phyloP scores from a whole-genome alignment of 2,113 vertebrate species.

The Tachysurus vachellii region DNA sequence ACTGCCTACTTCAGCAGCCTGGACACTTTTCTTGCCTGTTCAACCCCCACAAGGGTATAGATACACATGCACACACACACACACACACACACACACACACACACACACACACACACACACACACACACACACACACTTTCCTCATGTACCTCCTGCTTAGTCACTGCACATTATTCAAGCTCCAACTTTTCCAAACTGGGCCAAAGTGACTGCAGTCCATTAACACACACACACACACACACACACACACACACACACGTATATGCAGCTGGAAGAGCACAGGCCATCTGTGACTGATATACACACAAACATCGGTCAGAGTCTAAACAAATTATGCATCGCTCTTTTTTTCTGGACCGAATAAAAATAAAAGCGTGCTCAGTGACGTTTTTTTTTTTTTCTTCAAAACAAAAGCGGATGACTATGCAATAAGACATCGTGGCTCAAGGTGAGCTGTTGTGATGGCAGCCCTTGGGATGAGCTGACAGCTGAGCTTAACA shows the following conservation, averaged over 20 bases:
- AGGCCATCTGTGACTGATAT: constrained; percentile 16
- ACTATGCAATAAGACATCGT: constrained; percentile 3
- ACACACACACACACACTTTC: constrained; percentile 20
- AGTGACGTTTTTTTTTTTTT: not conserved
- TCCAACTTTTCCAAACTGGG: constrained; percentile 23
- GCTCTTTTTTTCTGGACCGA: not conserved
- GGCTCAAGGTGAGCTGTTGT: constrained; percentile 23
- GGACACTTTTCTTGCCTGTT: constrained; percentile 73
- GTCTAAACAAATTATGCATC: not conserved
- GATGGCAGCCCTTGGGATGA: constrained; percentile 26
- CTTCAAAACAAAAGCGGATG: constrained; percentile 8
- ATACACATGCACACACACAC: constrained; percentile 50
- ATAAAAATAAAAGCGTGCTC: constrained; percentile 7
- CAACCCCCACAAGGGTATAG: constrained; percentile 69
- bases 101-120: constrained; percentile 42
- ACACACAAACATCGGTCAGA: not conserved
- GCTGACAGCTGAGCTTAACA: constrained; percentile 20
- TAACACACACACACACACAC: constrained; percentile 23
- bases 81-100: constrained; percentile 34
- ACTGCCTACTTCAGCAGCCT: constrained; percentile 68
- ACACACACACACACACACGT: not conserved
- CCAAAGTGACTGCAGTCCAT: constrained; percentile 36
- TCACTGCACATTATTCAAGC: constrained; percentile 34
- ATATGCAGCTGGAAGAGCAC: not conserved
- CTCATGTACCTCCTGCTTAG: constrained; percentile 29